Conservation (phyloP, 2,888 invertebrate genomes). For the Callosobruchus maculatus region DNA sequence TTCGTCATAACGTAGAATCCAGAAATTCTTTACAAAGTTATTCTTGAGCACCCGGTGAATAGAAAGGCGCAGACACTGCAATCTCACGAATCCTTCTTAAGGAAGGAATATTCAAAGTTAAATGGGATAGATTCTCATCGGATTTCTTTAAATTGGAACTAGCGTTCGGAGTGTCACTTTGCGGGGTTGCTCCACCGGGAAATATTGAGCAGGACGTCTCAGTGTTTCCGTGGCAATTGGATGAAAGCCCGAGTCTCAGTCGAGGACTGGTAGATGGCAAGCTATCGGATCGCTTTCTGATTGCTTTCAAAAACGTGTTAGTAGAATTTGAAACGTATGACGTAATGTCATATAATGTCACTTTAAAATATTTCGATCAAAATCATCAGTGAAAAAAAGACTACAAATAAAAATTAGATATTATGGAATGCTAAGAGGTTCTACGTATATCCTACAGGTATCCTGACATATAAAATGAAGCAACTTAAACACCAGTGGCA, state of each 20-base stretch:
- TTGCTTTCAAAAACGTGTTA: background rate
- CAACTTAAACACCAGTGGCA: no score
- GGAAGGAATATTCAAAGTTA: background rate
- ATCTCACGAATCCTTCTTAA: background rate
- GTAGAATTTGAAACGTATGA: background rate
- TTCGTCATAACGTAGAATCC: no score
- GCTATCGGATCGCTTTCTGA: background rate
- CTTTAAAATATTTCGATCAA: no score
- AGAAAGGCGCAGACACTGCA: background rate
- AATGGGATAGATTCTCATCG: background rate
- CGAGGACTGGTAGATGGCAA: background rate
- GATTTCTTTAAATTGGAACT: background rate
- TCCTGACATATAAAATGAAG: no score
- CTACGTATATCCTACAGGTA: no score
- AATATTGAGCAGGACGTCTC: background rate
- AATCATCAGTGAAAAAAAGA: no score
- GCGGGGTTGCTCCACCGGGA: background rate
- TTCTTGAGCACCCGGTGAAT: no score
- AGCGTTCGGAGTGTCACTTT: background rate
- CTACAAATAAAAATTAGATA: no score
- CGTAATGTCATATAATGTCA: background rate
- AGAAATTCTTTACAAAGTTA: no score
- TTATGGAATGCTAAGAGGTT: no score
- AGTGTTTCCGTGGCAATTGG: background rate
- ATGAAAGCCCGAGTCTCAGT: background rate